Conservation (phyloP, 2,888 invertebrate genomes). For the Rhogogaster chlorosoma region DNA sequence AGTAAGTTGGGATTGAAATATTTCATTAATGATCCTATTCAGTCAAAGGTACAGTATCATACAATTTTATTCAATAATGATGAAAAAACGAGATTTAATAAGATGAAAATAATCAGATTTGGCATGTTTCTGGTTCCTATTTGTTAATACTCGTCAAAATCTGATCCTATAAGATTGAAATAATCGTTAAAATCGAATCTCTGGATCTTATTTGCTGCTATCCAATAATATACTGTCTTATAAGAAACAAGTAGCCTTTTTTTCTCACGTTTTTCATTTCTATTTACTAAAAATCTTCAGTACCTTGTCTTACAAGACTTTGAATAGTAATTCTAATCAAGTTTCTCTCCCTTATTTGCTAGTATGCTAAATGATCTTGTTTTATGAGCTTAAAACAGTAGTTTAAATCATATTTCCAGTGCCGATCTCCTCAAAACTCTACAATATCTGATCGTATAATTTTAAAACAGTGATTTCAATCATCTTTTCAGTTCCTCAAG, state of each 20-base stretch:
- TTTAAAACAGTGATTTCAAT: not conserved
- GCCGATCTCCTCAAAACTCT: not conserved
- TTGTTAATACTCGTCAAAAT: not conserved
- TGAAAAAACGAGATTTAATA: not conserved
- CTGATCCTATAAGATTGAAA: not conserved
- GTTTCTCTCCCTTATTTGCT: not conserved
- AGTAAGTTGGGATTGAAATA: not conserved
- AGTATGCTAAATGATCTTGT: not conserved
- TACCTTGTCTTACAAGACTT: not conserved
- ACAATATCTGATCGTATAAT: constrained; percentile 38
- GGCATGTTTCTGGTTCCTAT: not conserved
- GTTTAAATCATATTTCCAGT: not conserved
- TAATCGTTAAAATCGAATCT: not conserved
- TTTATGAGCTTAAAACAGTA: not conserved
- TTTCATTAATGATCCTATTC: not conserved
- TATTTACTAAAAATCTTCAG: not conserved
- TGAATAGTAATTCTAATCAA: not conserved
- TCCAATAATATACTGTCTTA: not conserved
- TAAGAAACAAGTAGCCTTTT: not conserved
- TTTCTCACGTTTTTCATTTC: not conserved
- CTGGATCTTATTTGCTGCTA: not conserved
- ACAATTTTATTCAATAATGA: not conserved
- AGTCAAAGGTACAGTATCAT: not conserved
- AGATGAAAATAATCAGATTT: not conserved
- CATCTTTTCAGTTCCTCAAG: not conserved